A percentile compares a stretch with the other conserved stretches of the same genome.
These are phyloP conservation scores for Podarcis raffonei DNA, from an alignment of 2,113 vertebrate species.

Conservation along the genomic window DNA sequence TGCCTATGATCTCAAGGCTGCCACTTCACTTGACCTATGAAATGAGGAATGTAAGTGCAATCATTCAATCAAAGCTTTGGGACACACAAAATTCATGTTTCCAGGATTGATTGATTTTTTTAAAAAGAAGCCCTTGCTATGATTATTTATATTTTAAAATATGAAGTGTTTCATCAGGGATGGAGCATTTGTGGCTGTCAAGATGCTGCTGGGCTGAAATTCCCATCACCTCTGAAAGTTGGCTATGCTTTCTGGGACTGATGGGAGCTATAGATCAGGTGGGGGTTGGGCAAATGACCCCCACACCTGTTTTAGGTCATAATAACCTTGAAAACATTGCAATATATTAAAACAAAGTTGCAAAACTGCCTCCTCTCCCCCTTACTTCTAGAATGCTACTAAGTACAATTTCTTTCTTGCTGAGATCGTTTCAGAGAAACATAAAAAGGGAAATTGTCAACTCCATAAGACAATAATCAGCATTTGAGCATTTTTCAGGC, in stretches of 20 bases:
- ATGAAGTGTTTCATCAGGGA: not conserved
- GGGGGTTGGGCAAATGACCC: not conserved
- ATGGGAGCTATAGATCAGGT: not conserved
- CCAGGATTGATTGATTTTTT: not conserved
- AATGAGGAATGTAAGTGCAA: not conserved
- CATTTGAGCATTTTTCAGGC: slow-evolving; percentile 41
- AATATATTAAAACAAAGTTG: not conserved
- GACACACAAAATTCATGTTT: not conserved
- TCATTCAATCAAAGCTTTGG: not conserved
- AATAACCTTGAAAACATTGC: not conserved
- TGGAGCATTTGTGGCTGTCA: not conserved
- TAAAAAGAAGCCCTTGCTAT: too few relatives aligned
- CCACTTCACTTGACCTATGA: not conserved
- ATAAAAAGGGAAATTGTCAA: not conserved
- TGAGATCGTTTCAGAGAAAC: not conserved
- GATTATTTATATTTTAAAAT: not conserved
- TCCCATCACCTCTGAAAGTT: not conserved
- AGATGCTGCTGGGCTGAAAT: not conserved
- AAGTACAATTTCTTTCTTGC: not conserved
- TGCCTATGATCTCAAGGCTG: not conserved
- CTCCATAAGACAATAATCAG: slow-evolving; percentile 34
- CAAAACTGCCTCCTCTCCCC: not conserved
- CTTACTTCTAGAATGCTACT: not conserved
- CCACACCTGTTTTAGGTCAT: not conserved
- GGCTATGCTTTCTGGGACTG: not conserved